A percentile compares a stretch with the other conserved stretches of the same genome.
These are phyloP conservation scores for Lethrus apterus DNA, from an alignment of 1,140 invertebrate species.

Conservation along the genomic window DNA sequence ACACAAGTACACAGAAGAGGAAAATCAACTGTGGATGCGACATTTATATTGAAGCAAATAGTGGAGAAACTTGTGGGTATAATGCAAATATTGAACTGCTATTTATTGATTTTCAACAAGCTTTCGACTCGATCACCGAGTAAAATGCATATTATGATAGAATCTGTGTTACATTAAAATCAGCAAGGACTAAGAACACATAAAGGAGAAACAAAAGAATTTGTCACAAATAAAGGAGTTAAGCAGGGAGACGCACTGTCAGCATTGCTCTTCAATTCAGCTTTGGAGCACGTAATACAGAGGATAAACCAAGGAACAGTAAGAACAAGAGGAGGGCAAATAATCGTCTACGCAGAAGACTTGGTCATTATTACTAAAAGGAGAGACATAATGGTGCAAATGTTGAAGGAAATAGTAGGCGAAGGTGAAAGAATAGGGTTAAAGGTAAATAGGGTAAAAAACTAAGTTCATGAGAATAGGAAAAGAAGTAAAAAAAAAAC, in stretches of 20 bases:
- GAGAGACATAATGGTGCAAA: too few relatives aligned
- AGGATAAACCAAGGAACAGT: neutral
- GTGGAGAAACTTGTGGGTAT: too few relatives aligned
- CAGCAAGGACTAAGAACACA: neutral
- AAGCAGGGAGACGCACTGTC: neutral
- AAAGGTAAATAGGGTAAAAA: too few relatives aligned
- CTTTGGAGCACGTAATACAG: neutral
- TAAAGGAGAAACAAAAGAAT: neutral
- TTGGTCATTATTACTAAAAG: too few relatives aligned
- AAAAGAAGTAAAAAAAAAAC: too few relatives aligned
- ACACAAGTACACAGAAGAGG: too few relatives aligned
- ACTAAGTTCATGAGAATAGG: too few relatives aligned
- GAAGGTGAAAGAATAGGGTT: too few relatives aligned
- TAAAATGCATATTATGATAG: neutral
- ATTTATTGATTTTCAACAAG: constrained; percentile 5
- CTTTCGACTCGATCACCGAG: neutral
- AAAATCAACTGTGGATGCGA: too few relatives aligned
- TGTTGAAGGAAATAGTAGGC: too few relatives aligned
- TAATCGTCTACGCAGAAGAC: too few relatives aligned
- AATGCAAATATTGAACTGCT: constrained; percentile 2
- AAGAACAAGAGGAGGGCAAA: constrained; percentile 2
- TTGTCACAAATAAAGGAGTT: constrained; percentile 3
- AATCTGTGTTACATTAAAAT: neutral
- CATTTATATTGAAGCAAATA: too few relatives aligned
- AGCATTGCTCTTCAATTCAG: neutral